A percentile compares a stretch with the other conserved stretches of the same genome.
Evolutionary conservation across 2,797 vertebrate genomes (phyloP).

Genomic region (Australoheros facetus): DNA sequence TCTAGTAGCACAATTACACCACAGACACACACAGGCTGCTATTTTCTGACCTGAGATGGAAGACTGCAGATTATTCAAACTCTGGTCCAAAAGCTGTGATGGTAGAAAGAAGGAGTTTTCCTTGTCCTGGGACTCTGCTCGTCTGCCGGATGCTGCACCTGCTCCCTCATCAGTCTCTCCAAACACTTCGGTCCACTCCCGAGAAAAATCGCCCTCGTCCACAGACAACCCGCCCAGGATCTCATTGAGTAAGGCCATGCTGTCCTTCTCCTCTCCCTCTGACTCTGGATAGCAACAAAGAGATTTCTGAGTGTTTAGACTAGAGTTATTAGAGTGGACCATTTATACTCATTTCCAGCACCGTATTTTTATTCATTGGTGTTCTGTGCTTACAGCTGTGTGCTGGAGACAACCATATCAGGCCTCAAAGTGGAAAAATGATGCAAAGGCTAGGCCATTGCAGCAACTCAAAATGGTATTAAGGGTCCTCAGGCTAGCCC

Average conservation of each 20-base stretch:
- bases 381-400: neutral
- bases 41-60: constrained; percentile 82
- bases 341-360: neutral
- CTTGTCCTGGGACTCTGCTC: constrained; percentile 61
- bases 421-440: too few species aligned
- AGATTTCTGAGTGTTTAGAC: neutral
- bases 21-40: neutral
- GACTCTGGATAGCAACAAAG: constrained; percentile 58
- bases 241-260: constrained; percentile 87
- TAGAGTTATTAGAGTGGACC: rapidly evolving
- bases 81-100: constrained; percentile 94
- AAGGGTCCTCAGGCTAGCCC: too few species aligned
- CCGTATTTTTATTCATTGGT: neutral
- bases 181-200: constrained; percentile 91
- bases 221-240: constrained; percentile 86
- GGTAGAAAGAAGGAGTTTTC: constrained; percentile 87
- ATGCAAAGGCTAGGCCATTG: too few species aligned
- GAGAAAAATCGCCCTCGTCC: constrained; percentile 88
- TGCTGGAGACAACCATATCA: neutral
- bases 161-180: constrained; percentile 75
- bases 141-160: neutral
- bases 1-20: neutral
- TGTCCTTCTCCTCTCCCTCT: constrained; percentile 83
- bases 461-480: too few species aligned
- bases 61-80: constrained; percentile 84